Evolutionary conservation across 2,888 invertebrate species (phyloP), one percentile per base, ranked within the genome.

Genomic region (Hecatera dysodea): DNA sequence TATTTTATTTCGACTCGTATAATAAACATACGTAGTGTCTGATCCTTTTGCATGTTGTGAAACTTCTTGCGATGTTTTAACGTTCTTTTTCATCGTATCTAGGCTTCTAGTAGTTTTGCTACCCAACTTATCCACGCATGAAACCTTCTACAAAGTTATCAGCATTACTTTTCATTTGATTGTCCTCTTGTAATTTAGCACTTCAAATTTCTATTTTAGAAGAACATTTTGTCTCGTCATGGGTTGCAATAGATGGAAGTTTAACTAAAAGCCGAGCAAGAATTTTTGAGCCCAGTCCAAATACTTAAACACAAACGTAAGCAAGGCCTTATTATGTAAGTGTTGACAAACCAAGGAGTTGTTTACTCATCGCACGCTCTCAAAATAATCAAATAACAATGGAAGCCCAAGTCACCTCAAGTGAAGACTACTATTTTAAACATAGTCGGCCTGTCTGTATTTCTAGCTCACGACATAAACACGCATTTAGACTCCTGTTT

Each of bases 381-480:
- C 53, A 50, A 75, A 80, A 80, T 72, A 80, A 67, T 80, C 57
- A 55, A 44, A 57, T 55, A 59, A 72, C 76, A 79, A 79, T 80
- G 22, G 53, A 61, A 63, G 44, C 69, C 48, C 50, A 79, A 68
- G 75, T 60, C 53, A 36, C 57, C 9, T 66, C 65, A 72, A 79
- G 76, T 79, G 63, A 52, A 75, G 39, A 55, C 53, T 50, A 72
- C 80, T 76, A 74, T 82, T 82, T 84, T 79, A 82, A 73, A 84
- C 83, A 61, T 81, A 63, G 65, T 68, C 56, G 48, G 71, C 55
- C 61, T 68, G 80, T 67, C 69, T 74, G 80, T 78, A 85, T 85
- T 85, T 85, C 75, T 80, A 85, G 85, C 77, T 72, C 84, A 62
- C 64, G 73, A 84, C 83, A 75, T 83, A 70, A 67, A 77, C 72